These are phyloP conservation scores for Oxytorus armatus DNA, from an alignment of 2,888 invertebrate genomes.

Conservation along the genomic window DNA sequence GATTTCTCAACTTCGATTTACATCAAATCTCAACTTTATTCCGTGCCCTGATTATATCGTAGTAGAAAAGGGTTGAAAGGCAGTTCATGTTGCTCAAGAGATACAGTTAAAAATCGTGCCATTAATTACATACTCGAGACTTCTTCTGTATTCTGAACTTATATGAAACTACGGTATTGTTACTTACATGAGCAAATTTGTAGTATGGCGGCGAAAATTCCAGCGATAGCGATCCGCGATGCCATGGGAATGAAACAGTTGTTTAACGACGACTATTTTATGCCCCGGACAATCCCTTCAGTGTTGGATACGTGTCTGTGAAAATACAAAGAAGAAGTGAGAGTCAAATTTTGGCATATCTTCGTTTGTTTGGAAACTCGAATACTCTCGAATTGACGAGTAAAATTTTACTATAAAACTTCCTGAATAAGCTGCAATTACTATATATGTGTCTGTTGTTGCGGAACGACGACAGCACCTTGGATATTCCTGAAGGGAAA, in stretches of 20 bases:
- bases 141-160: neutral
- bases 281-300: neutral
- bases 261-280: constrained; percentile 25
- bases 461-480: no score
- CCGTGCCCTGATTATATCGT: no score
- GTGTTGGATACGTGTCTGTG: constrained; percentile 26
- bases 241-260: constrained; percentile 78
- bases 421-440: neutral
- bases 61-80: no score
- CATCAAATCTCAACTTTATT: constrained; percentile 19
- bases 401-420: neutral
- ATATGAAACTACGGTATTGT: neutral
- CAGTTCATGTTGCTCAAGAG: no score
- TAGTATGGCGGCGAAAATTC: constrained; percentile 79
- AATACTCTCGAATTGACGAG: no score
- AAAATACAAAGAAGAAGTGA: constrained; percentile 12
- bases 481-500: neutral
- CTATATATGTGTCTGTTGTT: no score
- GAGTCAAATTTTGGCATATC: neutral
- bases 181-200: constrained; percentile 83
- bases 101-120: neutral
- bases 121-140: neutral
- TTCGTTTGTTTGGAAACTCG: no score
- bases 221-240: constrained; percentile 79
- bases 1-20: no score